phyloP scores from a whole-genome alignment of 2,113 vertebrate species.

The Gallinago jamesoni region DNA sequence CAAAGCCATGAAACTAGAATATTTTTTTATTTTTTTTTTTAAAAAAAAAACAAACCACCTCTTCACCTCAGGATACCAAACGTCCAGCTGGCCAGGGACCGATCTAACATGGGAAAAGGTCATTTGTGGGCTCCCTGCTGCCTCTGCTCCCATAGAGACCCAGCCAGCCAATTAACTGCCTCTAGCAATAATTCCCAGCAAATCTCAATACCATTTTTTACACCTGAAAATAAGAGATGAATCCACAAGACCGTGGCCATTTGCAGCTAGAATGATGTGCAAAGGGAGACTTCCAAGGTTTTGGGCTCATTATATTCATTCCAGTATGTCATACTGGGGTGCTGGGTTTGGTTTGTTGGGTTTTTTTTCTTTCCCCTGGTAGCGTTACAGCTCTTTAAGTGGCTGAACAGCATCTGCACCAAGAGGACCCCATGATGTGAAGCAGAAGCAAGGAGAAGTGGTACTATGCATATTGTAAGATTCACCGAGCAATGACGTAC shows the following conservation, averaged over 20 bases:
- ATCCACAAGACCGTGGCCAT: background rate
- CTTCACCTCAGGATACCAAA: slow-evolving; percentile 16
- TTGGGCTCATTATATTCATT: background rate
- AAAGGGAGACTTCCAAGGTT: slow-evolving; percentile 24
- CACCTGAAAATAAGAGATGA: slow-evolving; percentile 32
- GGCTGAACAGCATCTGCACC: slow-evolving; percentile 52
- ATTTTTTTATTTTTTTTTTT: background rate
- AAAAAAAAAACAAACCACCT: background rate
- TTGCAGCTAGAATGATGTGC: background rate
- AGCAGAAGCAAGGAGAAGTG: slow-evolving; percentile 26
- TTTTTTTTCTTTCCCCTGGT: background rate
- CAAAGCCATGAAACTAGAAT: background rate
- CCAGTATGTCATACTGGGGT: background rate
- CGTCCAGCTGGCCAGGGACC: slow-evolving; percentile 24
- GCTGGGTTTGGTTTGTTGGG: background rate
- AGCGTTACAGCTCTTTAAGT: slow-evolving; percentile 30
- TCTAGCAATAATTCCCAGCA: slow-evolving; percentile 11
- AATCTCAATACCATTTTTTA: slow-evolving; percentile 27
- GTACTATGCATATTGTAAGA: slow-evolving; percentile 3
- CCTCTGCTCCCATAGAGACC: background rate
- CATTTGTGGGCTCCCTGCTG: slow-evolving; percentile 31
- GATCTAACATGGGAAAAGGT: slow-evolving; percentile 46
- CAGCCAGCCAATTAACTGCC: background rate
- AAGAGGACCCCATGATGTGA: slow-evolving; percentile 48
- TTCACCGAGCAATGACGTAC: slow-evolving; percentile 8